A percentile compares a stretch with the other conserved stretches of the same genome.
Conservation (phyloP, 2,113 vertebrate species). For the Dendrocopos noguchii region DNA sequence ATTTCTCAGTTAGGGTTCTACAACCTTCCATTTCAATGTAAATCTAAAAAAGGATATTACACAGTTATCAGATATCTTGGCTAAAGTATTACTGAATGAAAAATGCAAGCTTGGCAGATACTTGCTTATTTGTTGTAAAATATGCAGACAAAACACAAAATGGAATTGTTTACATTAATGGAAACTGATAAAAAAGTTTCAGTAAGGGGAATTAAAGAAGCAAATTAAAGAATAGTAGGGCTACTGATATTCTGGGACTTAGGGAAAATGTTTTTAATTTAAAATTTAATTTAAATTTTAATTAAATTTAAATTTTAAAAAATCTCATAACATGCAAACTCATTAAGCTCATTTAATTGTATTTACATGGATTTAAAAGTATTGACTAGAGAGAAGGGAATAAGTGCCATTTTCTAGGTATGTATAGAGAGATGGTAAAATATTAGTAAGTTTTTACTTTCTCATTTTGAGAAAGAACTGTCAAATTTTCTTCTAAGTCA, state of each 20-base stretch:
- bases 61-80: neutral
- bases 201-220: neutral
- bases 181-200: neutral
- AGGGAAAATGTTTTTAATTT: neutral
- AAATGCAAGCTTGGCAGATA: neutral
- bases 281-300: too few species aligned
- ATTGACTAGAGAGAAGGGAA: neutral
- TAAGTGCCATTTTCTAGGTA: neutral
- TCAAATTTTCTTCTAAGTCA: neutral
- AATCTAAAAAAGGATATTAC: neutral
- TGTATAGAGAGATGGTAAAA: neutral
- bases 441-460: neutral
- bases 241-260: neutral
- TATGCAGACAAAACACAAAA: neutral
- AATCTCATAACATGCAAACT: neutral
- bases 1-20: neutral
- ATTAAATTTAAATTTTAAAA: neutral
- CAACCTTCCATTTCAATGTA: neutral
- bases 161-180: neutral
- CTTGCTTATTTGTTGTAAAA: neutral
- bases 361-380: neutral
- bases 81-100: neutral
- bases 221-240: neutral
- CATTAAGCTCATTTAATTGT: neutral
- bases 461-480: neutral